Evolutionary conservation across 92 coral and sea anemone genomes (phyloP), one percentile per base, ranked within the genome.

Genomic region (Epizoanthus ramosus): DNA sequence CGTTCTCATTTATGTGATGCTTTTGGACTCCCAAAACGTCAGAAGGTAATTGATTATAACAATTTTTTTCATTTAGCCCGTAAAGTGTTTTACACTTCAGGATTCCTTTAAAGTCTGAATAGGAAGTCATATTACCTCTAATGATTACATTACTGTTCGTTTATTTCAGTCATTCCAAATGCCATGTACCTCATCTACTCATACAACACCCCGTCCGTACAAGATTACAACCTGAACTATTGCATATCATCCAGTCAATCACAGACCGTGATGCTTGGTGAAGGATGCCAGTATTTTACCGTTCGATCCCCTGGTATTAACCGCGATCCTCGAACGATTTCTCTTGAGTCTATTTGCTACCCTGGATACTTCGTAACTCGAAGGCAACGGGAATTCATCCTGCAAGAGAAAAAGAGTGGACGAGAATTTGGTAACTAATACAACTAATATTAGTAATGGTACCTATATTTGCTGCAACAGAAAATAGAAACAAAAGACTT

Each of bases 231-330:
- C 82, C 75, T 58, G 50, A 94, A 92, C 79, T 81, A 88, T 15
- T 85, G 90, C 23, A 65, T 90, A 21, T 85, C 87, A 47, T 91
- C 92, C 63, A 65, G 77, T 15, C 66, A 68, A 23, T 79, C 81
- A 8, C 84, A 92, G 68, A 37, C 85, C 12, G 68, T 91, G 14
- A 35, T 83, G 59, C 52, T 94, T 47, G 95, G 94, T 13, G 69
- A 89, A 69, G 73, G 53, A 21, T 83, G 94, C 52, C 97, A 94
- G 33, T 95, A 88, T 90, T 95, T 94, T 47, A 88, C 87, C 8
- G 94, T 97, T n/a, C 92, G 88, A 71, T 93, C 95, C 6, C 98
- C 98, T 8, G 98, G 98, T 0, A 63, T 95, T 8, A 92, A 90
- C 59, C 85, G 88, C 17, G 96, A 95, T 81, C 95, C 96, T 35